Base-by-base conservation (phyloP, 1,140 invertebrate genomes). In the Anoplolepis gracilipes region DNA sequence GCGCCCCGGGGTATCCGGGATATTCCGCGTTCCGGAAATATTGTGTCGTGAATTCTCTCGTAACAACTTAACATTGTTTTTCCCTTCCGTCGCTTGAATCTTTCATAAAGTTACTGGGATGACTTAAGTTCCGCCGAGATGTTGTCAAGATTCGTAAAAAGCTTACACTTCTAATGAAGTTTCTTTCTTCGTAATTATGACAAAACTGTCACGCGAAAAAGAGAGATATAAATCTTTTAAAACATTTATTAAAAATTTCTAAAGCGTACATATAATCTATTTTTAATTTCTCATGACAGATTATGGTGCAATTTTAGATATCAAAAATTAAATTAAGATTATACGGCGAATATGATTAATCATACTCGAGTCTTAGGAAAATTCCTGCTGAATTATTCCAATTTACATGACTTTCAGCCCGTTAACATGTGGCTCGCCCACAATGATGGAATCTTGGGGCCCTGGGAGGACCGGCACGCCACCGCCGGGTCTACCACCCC, bases 371-470 rank as follows among this genome's bases (percentile, higher is more conserved):
- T 16, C 8, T 6, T 11, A 46, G 22, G 55, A 36, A n/a, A n/a
- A 39, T 30, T 42, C 28, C 28, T n/a, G 55, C 59, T 78, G 73
- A 46, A 88, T 84, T 75, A 73, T 81, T 76, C 7, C 22, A 57
- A 46, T 11, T 42, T 59, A 42, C 67, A 64, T 90, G 69, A 86
- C 90, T 95, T 94, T 61, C 90, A 96, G 95, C 84, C 95, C 95
- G 84, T 91, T 96, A 90, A 96, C 95, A 92, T 95, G 95, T 89
- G 95, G 94, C 85, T 95, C 95, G 8, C 94, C 95, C 25, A 95
- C 95, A 25, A 94, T 94, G 93, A 88, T 94, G 90, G 93, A 95
- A 75, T 95, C 93, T 70, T 95, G 94, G 94, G 93, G 93, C 64
- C 90, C 92, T 61, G 92, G 92, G 59, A 93, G 92, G 84, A 93